Conservation (phyloP, 2,888 invertebrate genomes). For the Dichetophora obliterata region DNA sequence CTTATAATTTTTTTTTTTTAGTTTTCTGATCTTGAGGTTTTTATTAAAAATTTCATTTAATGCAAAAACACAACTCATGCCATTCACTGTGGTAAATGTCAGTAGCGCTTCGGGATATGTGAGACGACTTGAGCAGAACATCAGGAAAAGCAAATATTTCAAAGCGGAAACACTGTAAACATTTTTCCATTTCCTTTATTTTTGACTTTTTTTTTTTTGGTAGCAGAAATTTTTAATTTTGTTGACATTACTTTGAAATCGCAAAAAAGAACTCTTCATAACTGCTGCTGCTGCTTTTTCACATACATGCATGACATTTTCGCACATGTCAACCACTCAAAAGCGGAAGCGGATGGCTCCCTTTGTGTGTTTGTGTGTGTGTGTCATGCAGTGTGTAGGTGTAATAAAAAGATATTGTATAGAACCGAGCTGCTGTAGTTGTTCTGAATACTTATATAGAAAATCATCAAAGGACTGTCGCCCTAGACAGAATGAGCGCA, state of each 20-base stretch:
- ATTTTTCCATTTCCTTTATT: neutral
- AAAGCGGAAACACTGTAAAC: neutral
- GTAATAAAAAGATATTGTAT: neutral
- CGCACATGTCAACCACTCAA: slow-evolving; percentile 39
- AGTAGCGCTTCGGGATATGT: slow-evolving; percentile 24
- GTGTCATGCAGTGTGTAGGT: neutral
- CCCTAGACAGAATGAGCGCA: slow-evolving; percentile 4
- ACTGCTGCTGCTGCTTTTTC: slow-evolving; percentile 31
- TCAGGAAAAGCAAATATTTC: slow-evolving; percentile 1
- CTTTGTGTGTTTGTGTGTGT: slow-evolving; percentile 36
- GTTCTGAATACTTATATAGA: slow-evolving; percentile 10
- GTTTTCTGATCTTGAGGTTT: too few relatives aligned
- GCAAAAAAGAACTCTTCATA: slow-evolving; percentile 31
- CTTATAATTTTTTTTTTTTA: neutral
- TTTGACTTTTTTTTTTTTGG: slow-evolving; percentile 19
- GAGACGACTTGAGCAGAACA: slow-evolving; percentile 8
- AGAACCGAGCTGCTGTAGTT: neutral
- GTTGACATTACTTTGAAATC: slow-evolving; percentile 47
- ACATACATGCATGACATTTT: slow-evolving; percentile 26
- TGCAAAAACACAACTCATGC: neutral
- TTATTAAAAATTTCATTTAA: neutral
- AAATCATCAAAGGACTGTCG: slow-evolving; percentile 35
- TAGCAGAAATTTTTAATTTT: slow-evolving; percentile 43
- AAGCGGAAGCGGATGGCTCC: slow-evolving; percentile 37
- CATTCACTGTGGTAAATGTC: slow-evolving; percentile 15